Base-by-base conservation (phyloP, 2,888 invertebrate species). In the Eupithecia dodoneata region DNA sequence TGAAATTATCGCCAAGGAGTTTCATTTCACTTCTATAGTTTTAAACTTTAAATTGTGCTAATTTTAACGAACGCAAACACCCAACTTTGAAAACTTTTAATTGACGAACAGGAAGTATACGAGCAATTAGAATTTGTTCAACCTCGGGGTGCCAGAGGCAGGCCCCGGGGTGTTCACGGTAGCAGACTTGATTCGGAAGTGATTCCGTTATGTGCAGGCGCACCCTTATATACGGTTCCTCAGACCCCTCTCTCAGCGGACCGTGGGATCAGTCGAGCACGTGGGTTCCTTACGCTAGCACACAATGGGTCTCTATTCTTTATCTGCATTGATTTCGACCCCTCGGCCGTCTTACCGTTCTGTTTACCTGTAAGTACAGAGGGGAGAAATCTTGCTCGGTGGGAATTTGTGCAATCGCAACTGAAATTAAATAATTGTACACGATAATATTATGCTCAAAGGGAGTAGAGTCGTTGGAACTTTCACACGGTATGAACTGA, bases 191-290 rank as follows among this genome's bases (percentile, higher is more conserved):
- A 87, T 91, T 93, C 85, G 89, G 90, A 91, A 91, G 91, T 95
- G 93, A 74, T 86, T 88, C 87, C 84, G 87, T 82, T 87, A 82
- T 55, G 75, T 76, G 76, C 77, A 74, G 77, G 76, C 71, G 78
- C 85, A 83, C 88, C 88, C 88, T 91, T 94, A 89, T 93, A 93
- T 92, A 91, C 86, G 87, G 77, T 72, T 91, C 90, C 91, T 85
- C 84, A 86, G 87, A 84, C 87, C 90, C 90, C 89, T 91, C 86
- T 89, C 89, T 44, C 85, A 78, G 81, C 81, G 78, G 81, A 89
- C 93, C 94, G 95, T 94, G 95, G 92, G 94, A 94, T 86, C 91
- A 88, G 83, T 72, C 41, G 88, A 92, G 92, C 94, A 94, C 94
- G 93, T 94, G 94, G 89, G 81, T 88, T 90, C 87, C 92, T 93